Conservation (phyloP, 2,888 invertebrate species). For the Hirtodrosophila trivittata region DNA sequence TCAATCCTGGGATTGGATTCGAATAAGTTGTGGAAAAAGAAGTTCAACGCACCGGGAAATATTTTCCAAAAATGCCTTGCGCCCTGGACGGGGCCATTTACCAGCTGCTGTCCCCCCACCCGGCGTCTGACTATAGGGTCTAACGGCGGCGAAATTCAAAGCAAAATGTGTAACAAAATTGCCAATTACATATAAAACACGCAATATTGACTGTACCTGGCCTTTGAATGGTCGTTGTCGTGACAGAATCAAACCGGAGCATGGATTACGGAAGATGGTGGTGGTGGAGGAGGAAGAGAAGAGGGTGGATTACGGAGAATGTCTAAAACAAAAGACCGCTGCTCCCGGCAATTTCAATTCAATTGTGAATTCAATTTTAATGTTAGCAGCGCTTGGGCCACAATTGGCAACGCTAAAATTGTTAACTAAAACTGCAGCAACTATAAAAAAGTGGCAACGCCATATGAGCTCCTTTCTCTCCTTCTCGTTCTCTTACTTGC, state of each 20-base stretch:
- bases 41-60: slow-evolving; percentile 58
- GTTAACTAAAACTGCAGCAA: too few relatives aligned
- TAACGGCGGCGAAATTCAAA: slow-evolving; percentile 63
- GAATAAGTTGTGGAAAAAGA: too few relatives aligned
- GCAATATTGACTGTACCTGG: slow-evolving; percentile 53
- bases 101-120: slow-evolving; percentile 11
- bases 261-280: not conserved
- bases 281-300: not conserved
- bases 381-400: slow-evolving; percentile 62
- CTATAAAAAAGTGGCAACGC: slow-evolving; percentile 44
- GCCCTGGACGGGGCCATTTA: slow-evolving; percentile 34
- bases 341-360: too few relatives aligned
- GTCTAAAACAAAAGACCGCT: slow-evolving; percentile 72
- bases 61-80: slow-evolving; percentile 64
- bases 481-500: not conserved
- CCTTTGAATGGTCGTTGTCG: slow-evolving; percentile 19
- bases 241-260: too few relatives aligned
- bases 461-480: slow-evolving; percentile 32
- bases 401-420: slow-evolving; percentile 18
- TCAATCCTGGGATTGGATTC: slow-evolving; percentile 41
- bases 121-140: not conserved
- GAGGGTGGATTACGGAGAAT: too few relatives aligned
- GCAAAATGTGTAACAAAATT: slow-evolving; percentile 76
- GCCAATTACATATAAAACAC: slow-evolving; percentile 77
- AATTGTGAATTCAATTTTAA: slow-evolving; percentile 76